Evolutionary conservation across 2,888 invertebrate species (phyloP).

Genomic region (Polymixis flavicincta): DNA sequence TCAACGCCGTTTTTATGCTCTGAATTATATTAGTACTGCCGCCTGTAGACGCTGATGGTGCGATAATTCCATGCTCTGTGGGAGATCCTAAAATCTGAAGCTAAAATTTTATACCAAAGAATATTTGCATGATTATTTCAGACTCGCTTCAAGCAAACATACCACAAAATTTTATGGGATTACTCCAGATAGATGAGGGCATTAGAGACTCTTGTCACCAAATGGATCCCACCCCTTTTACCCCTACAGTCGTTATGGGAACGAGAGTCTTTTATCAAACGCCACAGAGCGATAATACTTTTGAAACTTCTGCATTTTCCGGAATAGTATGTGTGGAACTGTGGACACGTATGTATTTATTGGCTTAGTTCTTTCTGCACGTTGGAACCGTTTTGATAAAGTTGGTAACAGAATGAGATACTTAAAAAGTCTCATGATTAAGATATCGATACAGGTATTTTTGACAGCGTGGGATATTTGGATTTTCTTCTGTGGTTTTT

Average conservation of each 20-base stretch:
- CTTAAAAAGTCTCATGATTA: slow-evolving; percentile 26
- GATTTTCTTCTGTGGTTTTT: background rate
- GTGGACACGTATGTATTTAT: slow-evolving; percentile 60
- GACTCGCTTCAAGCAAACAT: slow-evolving; percentile 58
- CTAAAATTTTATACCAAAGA: slow-evolving; percentile 17
- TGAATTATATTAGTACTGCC: background rate
- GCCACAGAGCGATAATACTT: slow-evolving; percentile 70
- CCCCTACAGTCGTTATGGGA: slow-evolving; percentile 72
- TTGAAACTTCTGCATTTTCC: slow-evolving; percentile 72
- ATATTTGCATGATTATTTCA: slow-evolving; percentile 44
- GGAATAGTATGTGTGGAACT: slow-evolving; percentile 47
- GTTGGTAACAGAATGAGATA: slow-evolving; percentile 29
- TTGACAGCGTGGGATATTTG: slow-evolving; percentile 27
- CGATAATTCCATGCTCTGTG: background rate
- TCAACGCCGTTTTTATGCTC: background rate
- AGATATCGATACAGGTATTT: slow-evolving; percentile 20
- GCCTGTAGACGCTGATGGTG: background rate
- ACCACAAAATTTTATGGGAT: slow-evolving; percentile 78
- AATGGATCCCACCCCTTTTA: slow-evolving; percentile 77
- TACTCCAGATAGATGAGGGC: slow-evolving; percentile 79
- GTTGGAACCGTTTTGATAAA: slow-evolving; percentile 39
- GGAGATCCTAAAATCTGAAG: background rate
- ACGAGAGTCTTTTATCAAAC: slow-evolving; percentile 78
- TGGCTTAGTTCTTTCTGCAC: slow-evolving; percentile 46
- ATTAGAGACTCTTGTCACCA: slow-evolving; percentile 76